These are phyloP conservation scores for Hyposoter didymator DNA, from an alignment of 2,888 invertebrate species.

Conservation along the genomic window DNA sequence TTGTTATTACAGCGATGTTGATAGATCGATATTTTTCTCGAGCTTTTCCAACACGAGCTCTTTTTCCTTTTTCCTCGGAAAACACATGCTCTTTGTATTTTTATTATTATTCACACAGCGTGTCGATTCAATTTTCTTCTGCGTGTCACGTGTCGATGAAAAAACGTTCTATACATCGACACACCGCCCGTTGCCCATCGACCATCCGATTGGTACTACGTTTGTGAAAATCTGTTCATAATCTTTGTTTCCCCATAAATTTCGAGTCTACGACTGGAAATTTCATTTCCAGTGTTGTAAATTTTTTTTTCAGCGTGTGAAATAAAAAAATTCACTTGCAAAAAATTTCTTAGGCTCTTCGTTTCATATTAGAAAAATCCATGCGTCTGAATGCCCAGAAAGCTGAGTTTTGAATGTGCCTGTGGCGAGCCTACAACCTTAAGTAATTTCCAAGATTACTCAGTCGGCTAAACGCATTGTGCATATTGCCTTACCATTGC, in stretches of 20 bases:
- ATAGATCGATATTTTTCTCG: conserved; percentile 16
- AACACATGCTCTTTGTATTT: neutral
- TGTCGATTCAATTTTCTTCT: neutral
- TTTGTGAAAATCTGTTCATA: neutral
- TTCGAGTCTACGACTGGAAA: no score
- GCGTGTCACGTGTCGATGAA: neutral
- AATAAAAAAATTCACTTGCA: neutral
- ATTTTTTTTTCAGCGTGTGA: neutral
- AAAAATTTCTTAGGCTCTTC: neutral
- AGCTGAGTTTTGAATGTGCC: no score
- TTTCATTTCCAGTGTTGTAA: no score
- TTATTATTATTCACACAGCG: neutral
- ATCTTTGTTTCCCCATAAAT: neutral
- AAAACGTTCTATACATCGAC: neutral
- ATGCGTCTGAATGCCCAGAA: no score
- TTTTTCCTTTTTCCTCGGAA: no score
- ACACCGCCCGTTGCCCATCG: neutral
- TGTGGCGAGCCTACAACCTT: neutral
- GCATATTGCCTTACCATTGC: conserved; percentile 4
- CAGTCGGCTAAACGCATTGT: conserved; percentile 28
- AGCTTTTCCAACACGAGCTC: neutral
- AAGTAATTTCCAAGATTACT: neutral
- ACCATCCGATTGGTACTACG: neutral
- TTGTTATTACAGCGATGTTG: conserved; percentile 1
- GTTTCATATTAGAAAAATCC: no score